A percentile compares a stretch with the other conserved stretches of the same genome.
Conservation (phyloP, 1,140 invertebrate species). For the Saxidomus purpurata region DNA sequence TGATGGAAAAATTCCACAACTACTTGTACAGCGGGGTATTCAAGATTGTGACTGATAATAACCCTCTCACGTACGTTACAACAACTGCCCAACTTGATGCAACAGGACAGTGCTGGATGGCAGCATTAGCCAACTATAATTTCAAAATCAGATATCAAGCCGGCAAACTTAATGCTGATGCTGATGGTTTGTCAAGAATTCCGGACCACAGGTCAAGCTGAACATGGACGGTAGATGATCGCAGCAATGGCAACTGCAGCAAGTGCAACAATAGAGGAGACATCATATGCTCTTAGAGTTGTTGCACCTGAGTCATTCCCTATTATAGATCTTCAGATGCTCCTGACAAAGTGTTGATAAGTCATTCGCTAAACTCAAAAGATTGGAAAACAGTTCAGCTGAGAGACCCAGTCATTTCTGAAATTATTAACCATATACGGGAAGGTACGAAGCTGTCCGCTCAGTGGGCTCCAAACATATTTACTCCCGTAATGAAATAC, state of each 20-base stretch:
- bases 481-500: slow-evolving; percentile 8
- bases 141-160: slow-evolving; percentile 45
- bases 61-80: slow-evolving; percentile 43
- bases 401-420: neutral
- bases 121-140: slow-evolving; percentile 34
- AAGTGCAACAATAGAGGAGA: neutral
- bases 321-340: neutral
- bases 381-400: slow-evolving; percentile 50
- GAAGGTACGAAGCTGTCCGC: neutral
- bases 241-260: neutral
- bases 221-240: neutral
- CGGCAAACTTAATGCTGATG: slow-evolving; percentile 9
- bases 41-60: slow-evolving; percentile 51
- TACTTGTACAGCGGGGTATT: too few relatives aligned
- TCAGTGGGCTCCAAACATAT: neutral
- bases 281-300: neutral
- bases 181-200: slow-evolving; percentile 33
- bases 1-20: too few relatives aligned
- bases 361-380: neutral
- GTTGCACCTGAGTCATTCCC: neutral
- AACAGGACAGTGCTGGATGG: slow-evolving; percentile 46
- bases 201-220: neutral
- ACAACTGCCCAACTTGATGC: slow-evolving; percentile 46
- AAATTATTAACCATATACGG: neutral
- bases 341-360: neutral